These are phyloP conservation scores for Drosophila punjabiensis DNA, from an alignment of 1,140 invertebrate species.

Conservation along the genomic window DNA sequence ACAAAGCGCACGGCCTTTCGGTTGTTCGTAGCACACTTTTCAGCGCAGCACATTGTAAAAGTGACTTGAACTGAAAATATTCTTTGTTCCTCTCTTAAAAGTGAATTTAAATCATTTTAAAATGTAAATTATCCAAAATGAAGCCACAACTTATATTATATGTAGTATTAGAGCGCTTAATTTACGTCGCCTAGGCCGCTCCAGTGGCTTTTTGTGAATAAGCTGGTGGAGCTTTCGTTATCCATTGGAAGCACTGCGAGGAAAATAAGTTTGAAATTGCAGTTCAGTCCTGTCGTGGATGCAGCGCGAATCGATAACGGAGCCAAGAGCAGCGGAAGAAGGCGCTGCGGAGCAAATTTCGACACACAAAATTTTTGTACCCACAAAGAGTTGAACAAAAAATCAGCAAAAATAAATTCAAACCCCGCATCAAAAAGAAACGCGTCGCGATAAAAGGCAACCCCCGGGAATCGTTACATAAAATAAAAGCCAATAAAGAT, in stretches of 20 bases:
- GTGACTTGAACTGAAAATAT: neutral
- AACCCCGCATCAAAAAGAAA: neutral
- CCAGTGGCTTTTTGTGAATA: conserved; percentile 47
- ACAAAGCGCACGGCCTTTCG: conserved; percentile 2
- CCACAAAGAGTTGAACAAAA: conserved; percentile 50
- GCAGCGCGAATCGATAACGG: conserved; percentile 84
- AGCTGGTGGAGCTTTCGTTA: conserved; percentile 75
- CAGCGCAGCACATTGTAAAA: neutral
- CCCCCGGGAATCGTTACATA: conserved; percentile 12
- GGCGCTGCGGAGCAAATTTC: conserved; percentile 58
- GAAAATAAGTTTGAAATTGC: conserved; percentile 84
- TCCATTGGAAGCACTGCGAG: conserved; percentile 78
- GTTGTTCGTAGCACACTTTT: conserved; percentile 45
- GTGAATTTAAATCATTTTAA: neutral
- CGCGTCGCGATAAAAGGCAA: conserved; percentile 11
- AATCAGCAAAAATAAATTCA: conserved; percentile 37
- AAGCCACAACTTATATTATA: neutral
- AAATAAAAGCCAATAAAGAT: conserved; percentile 18
- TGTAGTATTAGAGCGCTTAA: conserved; percentile 17
- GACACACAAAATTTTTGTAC: conserved; percentile 69
- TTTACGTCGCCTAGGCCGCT: conserved; percentile 40
- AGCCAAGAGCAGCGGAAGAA: conserved; percentile 65
- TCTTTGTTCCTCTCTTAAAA: neutral
- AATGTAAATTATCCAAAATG: neutral
- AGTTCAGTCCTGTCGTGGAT: conserved; percentile 85